Percentiles rank a stretch among this genome's conserved stretches.
These are phyloP conservation scores for Corythoichthys haematopterus DNA, from an alignment of 2,113 vertebrate species.

Conservation along the genomic window DNA sequence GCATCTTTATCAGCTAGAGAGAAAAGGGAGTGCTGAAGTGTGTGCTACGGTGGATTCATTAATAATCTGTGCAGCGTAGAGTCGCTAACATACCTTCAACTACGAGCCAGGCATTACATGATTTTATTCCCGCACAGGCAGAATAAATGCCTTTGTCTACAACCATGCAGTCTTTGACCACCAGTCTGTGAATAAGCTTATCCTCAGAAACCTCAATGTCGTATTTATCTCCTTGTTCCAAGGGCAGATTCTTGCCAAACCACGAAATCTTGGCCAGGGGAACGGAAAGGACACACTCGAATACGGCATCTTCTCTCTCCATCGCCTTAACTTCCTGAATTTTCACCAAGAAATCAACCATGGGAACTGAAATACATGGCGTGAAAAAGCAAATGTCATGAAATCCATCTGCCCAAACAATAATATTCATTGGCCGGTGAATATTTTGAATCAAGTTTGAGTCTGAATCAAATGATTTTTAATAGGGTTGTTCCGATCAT, in stretches of 20 bases:
- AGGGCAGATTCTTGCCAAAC: conserved; percentile 69
- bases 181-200: conserved; percentile 76
- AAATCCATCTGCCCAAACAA: neutral
- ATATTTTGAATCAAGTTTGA: neutral
- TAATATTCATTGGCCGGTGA: neutral
- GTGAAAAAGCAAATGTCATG: neutral
- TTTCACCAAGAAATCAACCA: conserved; percentile 67
- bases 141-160: conserved; percentile 81
- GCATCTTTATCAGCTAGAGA: conserved; percentile 53
- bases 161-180: conserved; percentile 64
- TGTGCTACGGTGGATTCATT: neutral
- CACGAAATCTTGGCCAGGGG: conserved; percentile 71
- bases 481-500: too few species aligned
- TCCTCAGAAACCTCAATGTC: conserved; percentile 73
- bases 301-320: conserved; percentile 66
- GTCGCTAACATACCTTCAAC: conserved; percentile 73
- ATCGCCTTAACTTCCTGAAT: conserved; percentile 66
- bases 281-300: conserved; percentile 71
- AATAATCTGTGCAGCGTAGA: neutral
- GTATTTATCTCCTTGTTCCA: conserved; percentile 68
- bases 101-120: conserved; percentile 79
- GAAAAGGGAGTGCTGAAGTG: neutral
- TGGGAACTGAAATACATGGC: conserved; percentile 70
- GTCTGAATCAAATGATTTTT: too few species aligned
- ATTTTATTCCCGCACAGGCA: conserved; percentile 65